Base-by-base conservation (phyloP, 2,888 invertebrate species). In the Leptinotarsa rubiginosa region DNA sequence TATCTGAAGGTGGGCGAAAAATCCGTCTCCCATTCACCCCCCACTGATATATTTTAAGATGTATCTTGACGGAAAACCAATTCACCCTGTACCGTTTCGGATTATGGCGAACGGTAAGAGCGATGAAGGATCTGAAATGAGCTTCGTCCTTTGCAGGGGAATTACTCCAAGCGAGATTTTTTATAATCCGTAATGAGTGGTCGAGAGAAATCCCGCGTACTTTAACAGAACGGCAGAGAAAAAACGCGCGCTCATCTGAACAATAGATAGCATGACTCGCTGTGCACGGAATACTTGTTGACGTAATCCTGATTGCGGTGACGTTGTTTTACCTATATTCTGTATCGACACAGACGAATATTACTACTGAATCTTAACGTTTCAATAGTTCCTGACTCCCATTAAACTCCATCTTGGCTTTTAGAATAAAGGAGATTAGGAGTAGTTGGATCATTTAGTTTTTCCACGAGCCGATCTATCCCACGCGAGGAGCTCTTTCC, bases 171-270 rank as follows among this genome's bases (percentile, higher is more conserved):
- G 80, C 77, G 79, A 79, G 81, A 78, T 80, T 80, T 81, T 81
- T 67, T 80, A 77, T 81, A 83, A 84, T 83, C 83, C 80, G 71
- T 80, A 83, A 83, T 82, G 83, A 84, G 84, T 82, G 84, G 83
- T 73, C 82, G 80, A 81, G 77, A 76, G 65, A 77, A 80, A 81
- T 81, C 78, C 77, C 68, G 78, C 73, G 75, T 79, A 76, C 79
- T 80, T 75, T 72, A 72, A 72, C 70, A 62, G 75, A 78, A 74
- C 75, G 78, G 76, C 77, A 75, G 76, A 80, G 78, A 79, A 78
- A 82, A 83, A 83, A 84, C 2, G 81, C 80, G 77, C 81, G 83
- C 77, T 82, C 82, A 81, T 82, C 83, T 83, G 83, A 82, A 84
- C 84, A 83, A 84, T 84, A 80, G 82, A 77, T 79, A 78, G 75